Base-by-base conservation (phyloP, 2,888 invertebrate genomes). In the Ypsolopha scabrella region DNA sequence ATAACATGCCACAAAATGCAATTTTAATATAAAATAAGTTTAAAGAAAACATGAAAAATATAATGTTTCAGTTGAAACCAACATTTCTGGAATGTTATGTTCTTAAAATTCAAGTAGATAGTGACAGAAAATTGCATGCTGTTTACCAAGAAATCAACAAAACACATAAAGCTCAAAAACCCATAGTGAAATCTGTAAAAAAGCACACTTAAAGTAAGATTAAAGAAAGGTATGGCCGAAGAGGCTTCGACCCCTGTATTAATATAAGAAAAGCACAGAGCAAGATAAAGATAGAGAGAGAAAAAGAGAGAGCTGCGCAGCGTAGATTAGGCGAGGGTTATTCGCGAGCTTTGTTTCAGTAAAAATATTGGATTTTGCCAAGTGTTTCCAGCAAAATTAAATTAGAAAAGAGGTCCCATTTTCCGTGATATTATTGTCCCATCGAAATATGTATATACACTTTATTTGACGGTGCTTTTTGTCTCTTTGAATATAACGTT, bases 281-380 rank as follows among this genome's bases (percentile, higher is more conserved):
- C 67, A 75, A 78, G 75, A 80, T 74, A 78, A 64, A 77, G 11
- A 24, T 24, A 24, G 24, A 24, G 24, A 24, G 24, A 24, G 24
- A 24, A 24, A 24, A 24, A 24, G 24, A 24, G 24, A 24, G 73
- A 78, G 72, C 73, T 77, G 79, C 48, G 49, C 49, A 78, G 81
- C 80, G 67, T 68, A 75, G 73, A 85, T 86, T 86, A 86, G 86
- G 86, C 86, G 41, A 64, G 72, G 77, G 83, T 86, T 86, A 86
- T 80, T 81, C 71, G 86, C 86, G 75, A 79, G 79, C 75, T 72
- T 72, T 71, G 72, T 70, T 70, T 67, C 66, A 72, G 70, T 67
- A 63, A 60, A 60, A 54, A 59, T 58, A 49, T 61, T 67, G 56
- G 67, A 68, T 68, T 72, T 60, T 72, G 68, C 71, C 61, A 69